Base-by-base conservation (phyloP, 2,888 invertebrate genomes). In the Hirudinaria manillensis region DNA sequence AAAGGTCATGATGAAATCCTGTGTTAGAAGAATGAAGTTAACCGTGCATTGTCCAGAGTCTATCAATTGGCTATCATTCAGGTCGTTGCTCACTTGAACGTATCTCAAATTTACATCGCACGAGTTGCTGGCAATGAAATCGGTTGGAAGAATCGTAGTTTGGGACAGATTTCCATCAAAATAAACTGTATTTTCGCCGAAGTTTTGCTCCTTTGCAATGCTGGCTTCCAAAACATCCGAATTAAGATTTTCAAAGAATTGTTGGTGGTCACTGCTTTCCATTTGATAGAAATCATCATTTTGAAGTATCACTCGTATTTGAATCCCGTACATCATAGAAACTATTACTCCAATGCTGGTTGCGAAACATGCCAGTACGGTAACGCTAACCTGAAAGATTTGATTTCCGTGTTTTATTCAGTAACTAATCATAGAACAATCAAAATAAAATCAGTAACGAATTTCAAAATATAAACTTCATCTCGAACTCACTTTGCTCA, bases 331-430 rank as follows among this genome's bases (percentile, higher is more conserved):
- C 45, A 21, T 74, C 65, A 74, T 38, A 19, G 66, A 66, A 1
- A 74, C 66, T 24, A 61, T 36, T 36, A 74, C 21, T 16, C 74
- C 74, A 45, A 66, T 38, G 19, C 74, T n/a, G n/a, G 66, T 29
- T 6, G 74, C 74, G 38, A 74, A 45, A 24, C 65, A 61, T 27
- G 74, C 74, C n/a, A 74, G 38, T 27, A 45, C 65, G 2, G 21
- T 45, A 2, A 74, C 65, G 27, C 24, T 74, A 27, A 74, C 45
- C 74, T 74, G 68, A 3, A 36, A 68, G 32, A 32, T 61, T 19
- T 16, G 53, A n/a, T n/a, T n/a, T n/a, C n/a, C n/a, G n/a, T n/a
- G n/a, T n/a, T n/a, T n/a, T n/a, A n/a, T n/a, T n/a, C n/a, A n/a
- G n/a, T n/a, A n/a, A 45, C 10, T 10, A 16, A 45, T 16, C 45